phyloP scores from a whole-genome alignment of 1,140 invertebrate genomes.

The Drosophila gunungcola region DNA sequence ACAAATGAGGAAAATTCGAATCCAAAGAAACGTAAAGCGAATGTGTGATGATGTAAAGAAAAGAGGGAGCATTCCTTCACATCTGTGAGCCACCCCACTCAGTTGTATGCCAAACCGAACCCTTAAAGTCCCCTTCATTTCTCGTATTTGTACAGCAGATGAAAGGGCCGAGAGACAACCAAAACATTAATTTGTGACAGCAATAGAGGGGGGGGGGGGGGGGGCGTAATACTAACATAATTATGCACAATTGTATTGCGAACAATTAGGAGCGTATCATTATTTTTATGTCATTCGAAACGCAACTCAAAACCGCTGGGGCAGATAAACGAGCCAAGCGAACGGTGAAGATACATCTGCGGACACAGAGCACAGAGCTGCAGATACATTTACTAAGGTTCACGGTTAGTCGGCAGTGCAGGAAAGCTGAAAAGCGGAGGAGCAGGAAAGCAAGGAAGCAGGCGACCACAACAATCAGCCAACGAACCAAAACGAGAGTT shows the following conservation, averaged over 20 bases:
- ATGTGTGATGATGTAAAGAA: not conserved
- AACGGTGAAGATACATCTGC: conserved; percentile 15
- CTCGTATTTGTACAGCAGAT: conserved; percentile 1
- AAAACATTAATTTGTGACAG: conserved; percentile 11
- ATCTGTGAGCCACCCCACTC: not conserved
- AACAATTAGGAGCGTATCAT: conserved; percentile 33
- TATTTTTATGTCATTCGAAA: conserved; percentile 55
- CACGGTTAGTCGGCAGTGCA: conserved; percentile 1
- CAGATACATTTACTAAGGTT: not conserved
- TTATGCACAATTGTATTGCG: conserved; percentile 55
- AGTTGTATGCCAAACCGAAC: not conserved
- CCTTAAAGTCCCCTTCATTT: not conserved
- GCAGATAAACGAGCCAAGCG: conserved; percentile 12
- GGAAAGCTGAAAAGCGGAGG: not conserved
- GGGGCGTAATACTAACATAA: conserved; percentile 30
- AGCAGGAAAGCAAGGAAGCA: conserved; percentile 4
- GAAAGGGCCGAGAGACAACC: not conserved
- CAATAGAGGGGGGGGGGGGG: conserved; percentile 2
- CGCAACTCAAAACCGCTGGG: conserved; percentile 20
- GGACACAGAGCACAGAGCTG: not conserved
- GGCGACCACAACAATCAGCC: conserved; percentile 41
- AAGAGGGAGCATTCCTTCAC: not conserved
- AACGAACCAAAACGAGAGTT: conserved; percentile 63
- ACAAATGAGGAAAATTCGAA: not conserved
- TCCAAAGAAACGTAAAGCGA: conserved; percentile 24